Conservation (phyloP, 1,140 invertebrate species). For the Hormaphis cornu region DNA sequence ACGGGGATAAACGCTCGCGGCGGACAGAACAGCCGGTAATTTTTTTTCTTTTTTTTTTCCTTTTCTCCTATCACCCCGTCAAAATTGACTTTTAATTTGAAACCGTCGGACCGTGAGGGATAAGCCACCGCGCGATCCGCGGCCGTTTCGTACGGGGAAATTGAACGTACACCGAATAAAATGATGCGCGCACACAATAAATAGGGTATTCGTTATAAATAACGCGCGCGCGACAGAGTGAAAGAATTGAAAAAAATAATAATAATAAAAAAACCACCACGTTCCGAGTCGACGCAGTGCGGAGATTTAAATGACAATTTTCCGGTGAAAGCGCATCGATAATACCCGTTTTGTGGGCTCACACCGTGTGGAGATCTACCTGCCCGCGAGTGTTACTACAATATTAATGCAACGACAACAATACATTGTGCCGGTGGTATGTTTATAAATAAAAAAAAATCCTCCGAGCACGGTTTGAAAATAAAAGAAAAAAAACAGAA, state of each 20-base stretch:
- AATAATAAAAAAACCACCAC: slow-evolving; percentile 4
- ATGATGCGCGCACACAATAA: not conserved
- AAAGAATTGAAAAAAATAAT: too few relatives aligned
- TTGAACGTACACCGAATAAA: not conserved
- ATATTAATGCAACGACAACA: too few relatives aligned
- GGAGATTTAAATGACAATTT: slow-evolving; percentile 27
- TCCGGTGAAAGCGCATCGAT: slow-evolving; percentile 16
- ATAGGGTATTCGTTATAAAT: too few relatives aligned
- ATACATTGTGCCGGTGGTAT: too few relatives aligned
- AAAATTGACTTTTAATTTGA: slow-evolving; percentile 19
- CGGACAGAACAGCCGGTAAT: not conserved
- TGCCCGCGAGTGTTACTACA: too few relatives aligned
- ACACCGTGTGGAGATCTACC: too few relatives aligned
- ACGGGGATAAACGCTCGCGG: too few relatives aligned
- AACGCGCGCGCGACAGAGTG: too few relatives aligned
- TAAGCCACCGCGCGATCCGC: not conserved
- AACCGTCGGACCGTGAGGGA: slow-evolving; percentile 13
- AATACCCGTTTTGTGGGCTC: too few relatives aligned
- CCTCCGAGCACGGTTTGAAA: too few relatives aligned
- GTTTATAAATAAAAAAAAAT: too few relatives aligned
- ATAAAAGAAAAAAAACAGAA: too few relatives aligned
- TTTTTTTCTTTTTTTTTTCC: not conserved
- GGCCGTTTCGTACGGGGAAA: not conserved
- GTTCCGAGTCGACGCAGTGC: not conserved
- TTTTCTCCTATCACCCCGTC: not conserved